These are phyloP conservation scores for Arctopsyche grandis DNA, from an alignment of 1,140 invertebrate genomes.

Conservation along the genomic window DNA sequence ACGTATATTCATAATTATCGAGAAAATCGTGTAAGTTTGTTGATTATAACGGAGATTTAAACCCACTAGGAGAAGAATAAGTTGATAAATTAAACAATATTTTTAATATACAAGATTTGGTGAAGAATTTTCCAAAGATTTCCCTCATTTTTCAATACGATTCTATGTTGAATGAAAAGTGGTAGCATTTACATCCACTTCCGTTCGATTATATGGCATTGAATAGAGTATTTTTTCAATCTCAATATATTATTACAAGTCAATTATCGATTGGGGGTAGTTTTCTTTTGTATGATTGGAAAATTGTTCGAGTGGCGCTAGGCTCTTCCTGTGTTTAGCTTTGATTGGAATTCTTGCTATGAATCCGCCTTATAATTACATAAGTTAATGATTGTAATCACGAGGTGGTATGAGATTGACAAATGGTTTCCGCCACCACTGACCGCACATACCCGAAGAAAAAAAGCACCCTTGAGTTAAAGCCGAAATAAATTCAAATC, in stretches of 20 bases:
- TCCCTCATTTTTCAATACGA: too few relatives aligned
- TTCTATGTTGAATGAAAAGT: too few relatives aligned
- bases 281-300: background rate
- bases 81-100: too few relatives aligned
- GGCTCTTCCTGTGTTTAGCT: background rate
- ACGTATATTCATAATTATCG: too few relatives aligned
- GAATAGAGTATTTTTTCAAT: too few relatives aligned
- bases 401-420: slow-evolving; percentile 50
- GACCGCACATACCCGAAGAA: slow-evolving; percentile 32
- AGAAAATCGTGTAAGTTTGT: too few relatives aligned
- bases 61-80: too few relatives aligned
- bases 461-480: slow-evolving; percentile 52
- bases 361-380: slow-evolving; percentile 49
- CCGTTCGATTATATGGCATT: too few relatives aligned
- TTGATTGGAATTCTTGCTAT: slow-evolving; percentile 40
- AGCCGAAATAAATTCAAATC: slow-evolving; percentile 54
- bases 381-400: slow-evolving; percentile 53
- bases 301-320: slow-evolving; percentile 14
- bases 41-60: too few relatives aligned
- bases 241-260: background rate
- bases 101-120: too few relatives aligned
- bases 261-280: slow-evolving; percentile 4
- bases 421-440: slow-evolving; percentile 54
- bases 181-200: too few relatives aligned
- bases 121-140: too few relatives aligned